Percentiles rank a stretch among this genome's conserved stretches.
phyloP scores from a whole-genome alignment of 1,140 invertebrate species.

The Papilio aristodemus region DNA sequence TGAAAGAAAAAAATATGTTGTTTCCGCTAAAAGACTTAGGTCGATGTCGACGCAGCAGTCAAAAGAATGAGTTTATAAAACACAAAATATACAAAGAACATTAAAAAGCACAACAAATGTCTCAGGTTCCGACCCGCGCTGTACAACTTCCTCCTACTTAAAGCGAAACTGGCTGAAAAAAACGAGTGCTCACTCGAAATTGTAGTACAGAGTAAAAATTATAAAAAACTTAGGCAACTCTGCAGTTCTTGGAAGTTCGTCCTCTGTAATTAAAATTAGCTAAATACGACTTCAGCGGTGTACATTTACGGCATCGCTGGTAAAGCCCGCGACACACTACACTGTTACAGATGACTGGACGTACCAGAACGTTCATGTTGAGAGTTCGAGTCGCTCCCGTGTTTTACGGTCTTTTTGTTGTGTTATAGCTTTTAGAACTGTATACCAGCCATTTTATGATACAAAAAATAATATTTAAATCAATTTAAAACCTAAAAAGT shows the following conservation, averaged over 20 bases:
- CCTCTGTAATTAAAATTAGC: slow-evolving; percentile 55
- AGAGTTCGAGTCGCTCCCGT: background rate
- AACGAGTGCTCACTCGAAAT: slow-evolving; percentile 33
- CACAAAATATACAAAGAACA: slow-evolving; percentile 5
- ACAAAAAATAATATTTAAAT: background rate
- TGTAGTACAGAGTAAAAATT: slow-evolving; percentile 34
- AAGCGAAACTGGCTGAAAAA: slow-evolving; percentile 22
- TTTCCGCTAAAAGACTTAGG: slow-evolving; percentile 27
- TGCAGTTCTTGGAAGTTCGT: slow-evolving; percentile 35
- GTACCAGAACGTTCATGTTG: background rate
- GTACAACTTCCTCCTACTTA: slow-evolving; percentile 24
- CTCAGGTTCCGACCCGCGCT: slow-evolving; percentile 13
- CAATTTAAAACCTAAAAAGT: background rate
- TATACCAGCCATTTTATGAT: background rate
- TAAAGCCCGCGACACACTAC: slow-evolving; percentile 37
- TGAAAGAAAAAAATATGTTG: slow-evolving; percentile 16
- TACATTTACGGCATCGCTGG: slow-evolving; percentile 50
- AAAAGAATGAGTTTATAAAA: slow-evolving; percentile 31
- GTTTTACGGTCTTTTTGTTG: background rate
- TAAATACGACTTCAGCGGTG: slow-evolving; percentile 49
- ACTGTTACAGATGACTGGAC: slow-evolving; percentile 29
- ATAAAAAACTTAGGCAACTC: slow-evolving; percentile 37
- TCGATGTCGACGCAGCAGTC: slow-evolving; percentile 25
- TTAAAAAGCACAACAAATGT: slow-evolving; percentile 26
- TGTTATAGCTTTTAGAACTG: slow-evolving; percentile 10